Evolutionary conservation across 2,797 vertebrate genomes (phyloP).

Genomic region (Pogoniulus pusillus): DNA sequence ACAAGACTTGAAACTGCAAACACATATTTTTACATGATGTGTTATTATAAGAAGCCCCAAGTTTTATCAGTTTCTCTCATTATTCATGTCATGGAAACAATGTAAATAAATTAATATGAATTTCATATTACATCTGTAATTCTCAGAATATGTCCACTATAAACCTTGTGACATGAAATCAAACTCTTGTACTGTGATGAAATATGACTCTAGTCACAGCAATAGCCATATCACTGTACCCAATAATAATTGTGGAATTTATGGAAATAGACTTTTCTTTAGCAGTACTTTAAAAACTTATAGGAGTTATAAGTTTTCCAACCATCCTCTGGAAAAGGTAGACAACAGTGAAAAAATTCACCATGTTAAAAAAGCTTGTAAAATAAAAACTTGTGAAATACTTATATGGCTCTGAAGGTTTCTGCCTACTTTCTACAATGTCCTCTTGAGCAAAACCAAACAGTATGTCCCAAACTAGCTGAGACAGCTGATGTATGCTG

Average conservation of each 20-base stretch:
- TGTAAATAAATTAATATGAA: not conserved
- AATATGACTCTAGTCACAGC: not conserved
- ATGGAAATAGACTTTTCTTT: not conserved
- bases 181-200: not conserved
- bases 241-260: not conserved
- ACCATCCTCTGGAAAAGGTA: not conserved
- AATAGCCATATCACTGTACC: not conserved
- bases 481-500: not conserved
- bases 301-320: not conserved
- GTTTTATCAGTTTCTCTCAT: not conserved
- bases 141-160: not conserved
- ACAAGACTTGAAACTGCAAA: not conserved
- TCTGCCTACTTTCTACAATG: not conserved
- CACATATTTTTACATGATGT: not conserved
- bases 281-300: not conserved
- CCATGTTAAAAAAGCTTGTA: not conserved
- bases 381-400: not conserved
- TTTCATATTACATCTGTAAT: not conserved
- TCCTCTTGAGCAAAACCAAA: not conserved
- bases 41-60: not conserved
- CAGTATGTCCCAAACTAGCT: not conserved
- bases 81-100: not conserved
- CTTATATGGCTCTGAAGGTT: not conserved
- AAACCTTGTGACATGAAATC: not conserved
- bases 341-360: not conserved